Base-by-base conservation (phyloP, 2,113 vertebrate genomes). In the Balaenoptera acutorostrata region DNA sequence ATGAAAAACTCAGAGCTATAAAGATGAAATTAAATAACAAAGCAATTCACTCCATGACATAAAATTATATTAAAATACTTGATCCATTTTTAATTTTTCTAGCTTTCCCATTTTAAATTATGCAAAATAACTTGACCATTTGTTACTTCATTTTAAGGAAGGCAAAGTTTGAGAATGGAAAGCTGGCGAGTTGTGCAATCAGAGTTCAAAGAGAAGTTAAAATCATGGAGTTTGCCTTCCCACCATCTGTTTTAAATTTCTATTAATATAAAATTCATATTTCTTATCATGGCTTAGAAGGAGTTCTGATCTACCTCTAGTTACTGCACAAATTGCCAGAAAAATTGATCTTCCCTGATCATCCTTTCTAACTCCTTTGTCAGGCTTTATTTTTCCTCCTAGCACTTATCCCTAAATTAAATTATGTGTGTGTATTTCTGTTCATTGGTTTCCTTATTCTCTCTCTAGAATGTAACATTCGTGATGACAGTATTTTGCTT, bases 11-110 rank as follows among this genome's bases (percentile, higher is more conserved):
- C 27, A 74, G 25, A 94, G 2, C 8, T 66, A n/a, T 41, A 64
- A 88, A 33, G 75, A 13, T 64, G 20, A 80, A 72, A 71, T 84
- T 77, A 88, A 71, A 84, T 69, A 71, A 31, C 31, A 25, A 91
- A 71, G 8, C 8, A 21, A 66, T n/a, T 95, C 49, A 86, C 6
- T 57, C 17, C 8, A 27, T 57, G 27, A 82, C 12, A 68, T 90
- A 36, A 55, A 83, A 52, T 52, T 80, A 52, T 52, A 77, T 21
- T 88, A 5, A 77, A 36, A 46, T 57, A 72, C 66, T 83, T 78
- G 31, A 15, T 20, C 13, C 64, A 41, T 33, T 80, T 59, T 84
- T 59, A 80, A 33, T 55, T 66, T 71, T 46, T 85, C 31, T 75
- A 61, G 3, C 69, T 55, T 92, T 57, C 8, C 11, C 3, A 83